These are phyloP conservation scores for Astur gentilis DNA, from an alignment of 2,113 vertebrate species.

Conservation along the genomic window DNA sequence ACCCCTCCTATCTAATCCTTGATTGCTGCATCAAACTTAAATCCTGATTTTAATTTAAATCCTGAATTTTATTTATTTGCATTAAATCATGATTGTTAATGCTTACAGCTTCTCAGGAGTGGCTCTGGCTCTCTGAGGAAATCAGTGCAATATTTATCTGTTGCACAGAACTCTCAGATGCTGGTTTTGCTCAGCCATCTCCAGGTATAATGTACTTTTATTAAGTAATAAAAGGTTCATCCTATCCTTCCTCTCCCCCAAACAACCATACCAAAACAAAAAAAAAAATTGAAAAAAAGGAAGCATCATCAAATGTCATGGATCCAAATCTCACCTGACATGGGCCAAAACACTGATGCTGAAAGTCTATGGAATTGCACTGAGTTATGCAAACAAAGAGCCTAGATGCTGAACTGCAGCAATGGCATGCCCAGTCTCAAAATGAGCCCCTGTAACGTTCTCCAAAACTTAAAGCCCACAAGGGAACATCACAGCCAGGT, in stretches of 20 bases:
- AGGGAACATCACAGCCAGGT: background rate
- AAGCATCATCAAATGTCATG: background rate
- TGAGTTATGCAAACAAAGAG: background rate
- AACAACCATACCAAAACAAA: background rate
- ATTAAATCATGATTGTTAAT: background rate
- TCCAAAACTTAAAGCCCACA: background rate
- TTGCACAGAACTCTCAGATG: background rate
- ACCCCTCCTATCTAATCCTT: background rate
- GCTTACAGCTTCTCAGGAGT: background rate
- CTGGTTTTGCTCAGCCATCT: background rate
- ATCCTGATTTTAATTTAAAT: background rate
- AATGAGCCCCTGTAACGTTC: background rate
- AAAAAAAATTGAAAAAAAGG: background rate
- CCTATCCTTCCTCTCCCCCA: background rate
- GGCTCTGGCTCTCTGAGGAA: background rate
- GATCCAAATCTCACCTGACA: background rate
- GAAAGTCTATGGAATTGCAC: background rate
- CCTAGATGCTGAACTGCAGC: background rate
- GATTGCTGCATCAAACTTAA: background rate
- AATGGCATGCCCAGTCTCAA: background rate
- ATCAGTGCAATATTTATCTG: background rate
- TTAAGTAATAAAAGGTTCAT: background rate
- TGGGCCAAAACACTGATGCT: background rate
- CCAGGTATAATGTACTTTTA: background rate
- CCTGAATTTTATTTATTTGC: background rate